These are phyloP conservation scores for Pomatorhinus ruficollis DNA, from an alignment of 2,113 vertebrate genomes.

Conservation along the genomic window DNA sequence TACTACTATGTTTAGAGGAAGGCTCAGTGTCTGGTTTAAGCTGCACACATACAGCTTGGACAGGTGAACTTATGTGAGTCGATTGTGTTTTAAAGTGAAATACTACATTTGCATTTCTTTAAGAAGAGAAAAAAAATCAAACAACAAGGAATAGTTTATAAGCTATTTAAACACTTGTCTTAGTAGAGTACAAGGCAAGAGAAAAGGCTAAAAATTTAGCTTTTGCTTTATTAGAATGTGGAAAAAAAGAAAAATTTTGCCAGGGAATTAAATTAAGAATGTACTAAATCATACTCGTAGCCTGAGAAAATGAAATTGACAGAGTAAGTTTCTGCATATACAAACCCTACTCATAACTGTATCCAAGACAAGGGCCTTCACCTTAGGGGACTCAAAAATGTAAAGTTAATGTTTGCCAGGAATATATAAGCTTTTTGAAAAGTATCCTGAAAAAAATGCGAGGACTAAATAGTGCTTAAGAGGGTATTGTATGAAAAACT, in stretches of 20 bases:
- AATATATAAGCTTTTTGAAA: not conserved
- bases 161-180: not conserved
- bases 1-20: not conserved
- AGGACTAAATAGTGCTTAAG: not conserved
- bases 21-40: not conserved
- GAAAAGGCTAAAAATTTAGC: not conserved
- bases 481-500: not conserved
- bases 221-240: not conserved
- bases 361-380: not conserved
- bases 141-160: not conserved
- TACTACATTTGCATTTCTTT: not conserved
- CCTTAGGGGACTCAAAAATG: not conserved
- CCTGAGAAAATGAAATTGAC: not conserved
- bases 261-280: not conserved
- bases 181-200: not conserved
- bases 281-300: not conserved
- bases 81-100: not conserved
- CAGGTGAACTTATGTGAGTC: not conserved
- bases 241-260: not conserved
- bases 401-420: not conserved
- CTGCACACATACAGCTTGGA: accelerated
- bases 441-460: not conserved
- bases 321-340: not conserved
- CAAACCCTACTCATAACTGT: not conserved
- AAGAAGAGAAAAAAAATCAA: not conserved